These are phyloP conservation scores for Platycheirus albimanus DNA, from an alignment of 2,888 invertebrate genomes.

Conservation along the genomic window DNA sequence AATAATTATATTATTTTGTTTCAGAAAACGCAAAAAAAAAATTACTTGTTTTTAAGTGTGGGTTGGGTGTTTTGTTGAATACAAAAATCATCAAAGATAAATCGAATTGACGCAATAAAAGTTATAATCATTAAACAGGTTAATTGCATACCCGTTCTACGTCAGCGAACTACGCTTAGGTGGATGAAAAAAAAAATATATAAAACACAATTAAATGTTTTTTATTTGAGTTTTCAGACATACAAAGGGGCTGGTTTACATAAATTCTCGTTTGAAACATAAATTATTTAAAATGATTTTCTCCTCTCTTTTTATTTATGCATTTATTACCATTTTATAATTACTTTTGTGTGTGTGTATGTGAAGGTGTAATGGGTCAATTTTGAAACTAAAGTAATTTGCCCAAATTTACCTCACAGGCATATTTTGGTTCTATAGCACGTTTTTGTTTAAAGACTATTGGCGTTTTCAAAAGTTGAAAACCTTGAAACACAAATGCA, in stretches of 20 bases:
- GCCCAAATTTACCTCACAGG: constrained; percentile 6
- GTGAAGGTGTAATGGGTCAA: constrained; percentile 3
- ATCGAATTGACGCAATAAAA: constrained; percentile 49
- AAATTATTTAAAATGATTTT: not conserved
- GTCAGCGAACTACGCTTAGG: constrained; percentile 30
- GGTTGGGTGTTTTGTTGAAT: constrained; percentile 28
- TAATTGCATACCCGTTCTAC: constrained; percentile 52
- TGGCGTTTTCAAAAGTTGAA: constrained; percentile 1
- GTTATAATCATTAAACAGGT: constrained; percentile 44
- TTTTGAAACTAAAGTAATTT: constrained; percentile 20
- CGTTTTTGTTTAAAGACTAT: not conserved
- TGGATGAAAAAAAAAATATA: not conserved
- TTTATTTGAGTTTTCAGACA: not conserved
- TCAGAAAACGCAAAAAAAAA: not conserved
- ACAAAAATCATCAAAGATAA: constrained; percentile 28
- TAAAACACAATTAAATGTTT: not conserved
- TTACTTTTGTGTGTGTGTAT: not conserved
- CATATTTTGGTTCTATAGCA: not conserved
- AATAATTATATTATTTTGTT: constrained; percentile 1
- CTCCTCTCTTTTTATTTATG: too few species aligned
- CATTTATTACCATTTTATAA: too few species aligned
- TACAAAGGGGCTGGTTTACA: too few species aligned
- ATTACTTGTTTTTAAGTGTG: not conserved
- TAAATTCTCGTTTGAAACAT: not conserved
- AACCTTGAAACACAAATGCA: constrained; percentile 13